Evolutionary conservation across 1,140 invertebrate genomes (phyloP).

Genomic region (Drosophila tropicalis): DNA sequence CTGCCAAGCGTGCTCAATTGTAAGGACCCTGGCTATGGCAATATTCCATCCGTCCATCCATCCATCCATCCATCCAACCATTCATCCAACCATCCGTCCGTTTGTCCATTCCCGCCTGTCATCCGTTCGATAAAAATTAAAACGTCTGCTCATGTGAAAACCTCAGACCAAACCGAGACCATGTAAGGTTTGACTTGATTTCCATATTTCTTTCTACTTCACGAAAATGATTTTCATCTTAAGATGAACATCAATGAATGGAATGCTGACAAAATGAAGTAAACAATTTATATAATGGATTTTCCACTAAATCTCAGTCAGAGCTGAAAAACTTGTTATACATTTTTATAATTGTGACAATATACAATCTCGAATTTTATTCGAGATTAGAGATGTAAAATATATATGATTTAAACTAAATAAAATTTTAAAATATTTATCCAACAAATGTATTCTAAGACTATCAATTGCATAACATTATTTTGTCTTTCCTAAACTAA

Average conservation of each 20-base stretch:
- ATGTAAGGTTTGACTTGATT: conserved; percentile 7
- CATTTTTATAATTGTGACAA: no score
- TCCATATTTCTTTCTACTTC: conserved; percentile 1
- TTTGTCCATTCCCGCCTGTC: conserved; percentile 31
- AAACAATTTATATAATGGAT: no score
- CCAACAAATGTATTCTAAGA: no score
- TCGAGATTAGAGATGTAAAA: no score
- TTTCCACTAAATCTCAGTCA: no score
- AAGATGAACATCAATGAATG: conserved; percentile 5
- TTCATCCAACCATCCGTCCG: background rate
- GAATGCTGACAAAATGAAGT: no score
- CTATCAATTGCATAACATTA: no score
- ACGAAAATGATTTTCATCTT: background rate
- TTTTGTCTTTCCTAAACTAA: no score
- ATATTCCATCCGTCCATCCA: conserved; percentile 29
- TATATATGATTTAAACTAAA: no score
- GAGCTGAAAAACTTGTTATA: no score
- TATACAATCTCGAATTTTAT: no score
- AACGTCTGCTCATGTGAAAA: conserved; percentile 72
- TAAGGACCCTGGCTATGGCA: conserved; percentile 37
- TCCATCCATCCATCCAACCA: background rate
- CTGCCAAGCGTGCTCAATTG: conserved; percentile 69
- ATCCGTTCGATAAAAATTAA: conserved; percentile 76
- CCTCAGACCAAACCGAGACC: conserved; percentile 42
- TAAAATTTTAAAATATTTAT: no score